A percentile compares a stretch with the other conserved stretches of the same genome.
Evolutionary conservation across 2,888 invertebrate genomes (phyloP).

Genomic region (Tiliacea citrago): DNA sequence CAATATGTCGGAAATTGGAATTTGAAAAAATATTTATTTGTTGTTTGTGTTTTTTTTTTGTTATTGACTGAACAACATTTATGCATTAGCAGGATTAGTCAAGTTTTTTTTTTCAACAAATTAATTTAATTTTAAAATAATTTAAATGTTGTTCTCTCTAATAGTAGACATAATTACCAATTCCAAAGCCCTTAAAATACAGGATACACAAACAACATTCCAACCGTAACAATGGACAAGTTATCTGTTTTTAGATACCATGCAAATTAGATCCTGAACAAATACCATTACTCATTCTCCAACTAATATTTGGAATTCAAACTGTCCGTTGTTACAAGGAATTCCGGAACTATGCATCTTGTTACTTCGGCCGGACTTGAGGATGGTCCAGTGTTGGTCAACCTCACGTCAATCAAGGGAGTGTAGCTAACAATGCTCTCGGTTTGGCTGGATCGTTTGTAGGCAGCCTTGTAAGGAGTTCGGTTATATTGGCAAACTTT

Average conservation of each 20-base stretch:
- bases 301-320: slow-evolving; percentile 80
- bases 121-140: not conserved
- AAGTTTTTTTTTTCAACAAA: not conserved
- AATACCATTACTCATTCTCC: slow-evolving; percentile 80
- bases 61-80: not conserved
- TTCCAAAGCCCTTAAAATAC: not conserved
- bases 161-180: not conserved
- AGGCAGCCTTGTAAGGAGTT: slow-evolving; percentile 52
- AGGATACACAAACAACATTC: slow-evolving; percentile 35
- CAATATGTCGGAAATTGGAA: slow-evolving; percentile 59
- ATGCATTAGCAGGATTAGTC: not conserved
- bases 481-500: slow-evolving; percentile 59
- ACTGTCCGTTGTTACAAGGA: slow-evolving; percentile 74
- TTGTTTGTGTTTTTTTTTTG: not conserved
- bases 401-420: slow-evolving; percentile 86
- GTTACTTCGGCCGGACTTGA: slow-evolving; percentile 70
- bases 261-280: slow-evolving; percentile 70
- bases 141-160: not conserved
- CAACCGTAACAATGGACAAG: slow-evolving; percentile 35
- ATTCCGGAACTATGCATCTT: slow-evolving; percentile 77
- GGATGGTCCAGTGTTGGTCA: slow-evolving; percentile 82
- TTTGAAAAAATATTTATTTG: slow-evolving; percentile 16
- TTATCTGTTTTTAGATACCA: slow-evolving; percentile 60
- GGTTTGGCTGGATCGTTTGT: slow-evolving; percentile 65
- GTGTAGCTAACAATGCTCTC: slow-evolving; percentile 74